Evolutionary conservation across 2,888 invertebrate species (phyloP).

Genomic region (Chrysotoxum bicinctum): DNA sequence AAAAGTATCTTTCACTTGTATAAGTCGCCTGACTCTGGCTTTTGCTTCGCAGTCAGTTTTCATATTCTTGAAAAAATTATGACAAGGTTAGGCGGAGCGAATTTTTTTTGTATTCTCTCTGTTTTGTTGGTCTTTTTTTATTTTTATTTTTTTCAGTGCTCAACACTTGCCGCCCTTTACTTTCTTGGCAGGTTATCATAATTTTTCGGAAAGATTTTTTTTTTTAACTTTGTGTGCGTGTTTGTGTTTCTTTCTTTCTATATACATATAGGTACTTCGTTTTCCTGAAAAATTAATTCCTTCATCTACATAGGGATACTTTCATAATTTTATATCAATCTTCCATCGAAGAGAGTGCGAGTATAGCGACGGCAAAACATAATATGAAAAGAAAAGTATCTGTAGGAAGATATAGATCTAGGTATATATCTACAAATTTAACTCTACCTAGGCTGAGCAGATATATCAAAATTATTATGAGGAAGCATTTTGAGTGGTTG

Average conservation of each 20-base stretch:
- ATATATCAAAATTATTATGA: slow-evolving; percentile 31
- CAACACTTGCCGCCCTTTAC: slow-evolving; percentile 32
- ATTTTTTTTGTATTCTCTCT: slow-evolving; percentile 49
- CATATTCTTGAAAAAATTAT: slow-evolving; percentile 77
- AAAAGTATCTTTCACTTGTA: slow-evolving; percentile 44
- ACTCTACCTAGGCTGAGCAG: not conserved
- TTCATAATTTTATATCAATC: slow-evolving; percentile 67
- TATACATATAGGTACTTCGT: not conserved
- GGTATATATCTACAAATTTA: not conserved
- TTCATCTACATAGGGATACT: slow-evolving; percentile 41
- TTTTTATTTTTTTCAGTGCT: not conserved
- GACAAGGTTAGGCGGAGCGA: slow-evolving; percentile 82
- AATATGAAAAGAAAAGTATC: slow-evolving; percentile 25
- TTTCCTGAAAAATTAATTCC: slow-evolving; percentile 36
- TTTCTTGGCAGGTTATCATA: slow-evolving; percentile 34
- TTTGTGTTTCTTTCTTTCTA: slow-evolving; percentile 10
- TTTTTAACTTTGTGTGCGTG: slow-evolving; percentile 1
- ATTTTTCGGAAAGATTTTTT: slow-evolving; percentile 43
- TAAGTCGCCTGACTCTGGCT: slow-evolving; percentile 30
- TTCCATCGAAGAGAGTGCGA: slow-evolving; percentile 51
- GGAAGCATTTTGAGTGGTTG: slow-evolving; percentile 64
- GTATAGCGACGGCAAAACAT: slow-evolving; percentile 62
- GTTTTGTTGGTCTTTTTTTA: not conserved
- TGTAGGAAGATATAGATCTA: not conserved
- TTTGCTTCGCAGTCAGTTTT: slow-evolving; percentile 51